Evolutionary conservation across 2,888 invertebrate species (phyloP).

Genomic region (Andrena haemorrhoa): DNA sequence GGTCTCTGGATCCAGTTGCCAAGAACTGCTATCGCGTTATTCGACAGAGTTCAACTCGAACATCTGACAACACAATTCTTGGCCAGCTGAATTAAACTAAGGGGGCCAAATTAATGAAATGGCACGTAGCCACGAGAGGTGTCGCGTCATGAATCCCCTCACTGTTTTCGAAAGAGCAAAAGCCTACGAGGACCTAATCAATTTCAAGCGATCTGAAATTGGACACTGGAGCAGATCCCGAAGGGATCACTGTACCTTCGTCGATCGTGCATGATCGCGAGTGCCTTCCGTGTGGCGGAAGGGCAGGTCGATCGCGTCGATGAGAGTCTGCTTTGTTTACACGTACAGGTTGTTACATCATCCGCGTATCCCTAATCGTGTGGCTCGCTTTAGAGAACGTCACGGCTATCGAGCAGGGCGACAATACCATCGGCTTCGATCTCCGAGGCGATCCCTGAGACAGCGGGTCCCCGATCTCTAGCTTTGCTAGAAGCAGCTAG

Average conservation of each 20-base stretch:
- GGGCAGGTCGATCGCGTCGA: neutral
- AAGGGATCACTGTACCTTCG: neutral
- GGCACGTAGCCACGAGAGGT: no score
- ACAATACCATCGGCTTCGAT: neutral
- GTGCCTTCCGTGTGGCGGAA: neutral
- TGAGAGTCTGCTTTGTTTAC: slow-evolving; percentile 46
- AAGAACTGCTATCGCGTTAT: no score
- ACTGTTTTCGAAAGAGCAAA: no score
- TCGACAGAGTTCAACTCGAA: no score
- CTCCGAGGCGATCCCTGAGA: neutral
- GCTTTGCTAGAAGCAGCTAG: neutral
- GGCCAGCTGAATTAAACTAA: no score
- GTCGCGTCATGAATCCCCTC: no score
- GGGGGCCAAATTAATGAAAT: no score
- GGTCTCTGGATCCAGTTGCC: no score
- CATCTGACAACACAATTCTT: no score
- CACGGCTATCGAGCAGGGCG: neutral
- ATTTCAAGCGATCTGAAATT: no score
- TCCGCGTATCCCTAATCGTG: slow-evolving; percentile 7
- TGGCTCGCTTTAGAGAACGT: neutral
- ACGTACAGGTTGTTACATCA: slow-evolving; percentile 39
- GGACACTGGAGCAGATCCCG: no score
- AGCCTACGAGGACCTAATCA: no score
- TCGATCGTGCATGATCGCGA: neutral
- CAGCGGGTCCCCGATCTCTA: neutral